A percentile compares a stretch with the other conserved stretches of the same genome.
Evolutionary conservation across 64 coral and sea anemone species (phyloP).

Genomic region (Orbicella faveolata): DNA sequence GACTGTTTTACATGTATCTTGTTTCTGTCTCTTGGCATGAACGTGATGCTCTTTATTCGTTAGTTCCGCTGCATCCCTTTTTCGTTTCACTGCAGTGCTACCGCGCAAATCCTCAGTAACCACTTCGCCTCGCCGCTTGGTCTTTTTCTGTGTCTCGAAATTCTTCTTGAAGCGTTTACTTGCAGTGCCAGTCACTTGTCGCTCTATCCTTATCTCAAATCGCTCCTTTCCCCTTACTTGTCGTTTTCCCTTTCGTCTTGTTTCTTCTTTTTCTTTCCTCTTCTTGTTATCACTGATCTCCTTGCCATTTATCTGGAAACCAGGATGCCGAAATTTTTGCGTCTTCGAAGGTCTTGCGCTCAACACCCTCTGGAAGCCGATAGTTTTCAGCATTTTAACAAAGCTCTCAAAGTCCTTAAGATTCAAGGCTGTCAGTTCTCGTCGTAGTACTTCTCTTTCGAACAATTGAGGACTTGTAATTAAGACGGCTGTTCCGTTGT

Average conservation of each 20-base stretch:
- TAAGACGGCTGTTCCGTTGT: neutral
- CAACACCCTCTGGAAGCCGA: neutral
- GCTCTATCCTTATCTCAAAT: no score
- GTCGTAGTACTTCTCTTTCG: neutral
- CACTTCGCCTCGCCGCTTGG: neutral
- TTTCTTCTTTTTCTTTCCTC: neutral
- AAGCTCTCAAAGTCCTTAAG: neutral
- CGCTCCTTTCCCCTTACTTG: neutral
- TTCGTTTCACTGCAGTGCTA: neutral
- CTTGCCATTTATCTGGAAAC: neutral
- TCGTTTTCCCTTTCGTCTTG: neutral
- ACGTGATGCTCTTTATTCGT: neutral
- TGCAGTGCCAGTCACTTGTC: neutral
- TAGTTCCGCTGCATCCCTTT: neutral
- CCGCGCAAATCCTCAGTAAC: neutral
- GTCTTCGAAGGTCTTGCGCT: conserved; percentile 1
- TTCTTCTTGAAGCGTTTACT: neutral
- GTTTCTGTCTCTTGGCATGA: neutral
- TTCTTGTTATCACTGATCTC: neutral
- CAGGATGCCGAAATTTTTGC: conserved; percentile 4
- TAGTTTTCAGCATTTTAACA: neutral
- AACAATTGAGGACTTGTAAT: neutral
- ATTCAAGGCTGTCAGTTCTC: neutral
- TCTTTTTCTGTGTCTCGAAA: neutral
- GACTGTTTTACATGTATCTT: neutral